These are phyloP conservation scores for Papilio aristodemus DNA, from an alignment of 1,140 invertebrate species.

Conservation along the genomic window DNA sequence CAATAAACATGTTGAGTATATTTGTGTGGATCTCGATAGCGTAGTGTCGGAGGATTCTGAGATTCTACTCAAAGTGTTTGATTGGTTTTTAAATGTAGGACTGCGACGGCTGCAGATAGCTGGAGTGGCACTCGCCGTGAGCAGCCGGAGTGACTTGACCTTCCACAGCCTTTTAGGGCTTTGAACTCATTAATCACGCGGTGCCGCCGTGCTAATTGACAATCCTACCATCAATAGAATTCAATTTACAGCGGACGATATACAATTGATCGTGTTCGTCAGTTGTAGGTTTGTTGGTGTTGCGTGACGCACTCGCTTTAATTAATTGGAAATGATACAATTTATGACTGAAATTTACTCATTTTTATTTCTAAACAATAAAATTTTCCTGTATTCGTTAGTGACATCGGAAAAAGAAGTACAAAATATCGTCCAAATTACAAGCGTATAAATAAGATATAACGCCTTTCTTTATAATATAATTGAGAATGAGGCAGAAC, in stretches of 20 bases:
- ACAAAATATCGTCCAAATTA: too few relatives aligned
- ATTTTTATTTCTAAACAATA: too few relatives aligned
- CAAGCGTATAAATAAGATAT: too few relatives aligned
- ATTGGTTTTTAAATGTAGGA: constrained; percentile 21
- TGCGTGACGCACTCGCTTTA: constrained; percentile 9
- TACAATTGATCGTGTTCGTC: constrained; percentile 1
- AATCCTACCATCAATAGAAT: constrained; percentile 6
- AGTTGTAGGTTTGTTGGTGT: neutral
- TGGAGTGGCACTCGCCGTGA: constrained; percentile 20
- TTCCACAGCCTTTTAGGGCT: constrained; percentile 32
- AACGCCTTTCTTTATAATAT: too few relatives aligned
- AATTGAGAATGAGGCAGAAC: too few relatives aligned
- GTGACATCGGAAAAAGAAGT: too few relatives aligned
- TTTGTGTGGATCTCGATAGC: neutral
- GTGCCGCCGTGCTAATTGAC: constrained; percentile 11
- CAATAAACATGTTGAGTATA: neutral
- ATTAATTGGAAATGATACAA: neutral
- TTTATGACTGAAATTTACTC: too few relatives aligned
- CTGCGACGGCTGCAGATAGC: constrained; percentile 11
- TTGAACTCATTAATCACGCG: constrained; percentile 33
- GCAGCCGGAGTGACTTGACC: constrained; percentile 16
- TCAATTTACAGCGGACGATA: constrained; percentile 11
- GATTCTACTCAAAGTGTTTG: constrained; percentile 15
- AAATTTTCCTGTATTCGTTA: too few relatives aligned
- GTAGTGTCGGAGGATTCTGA: neutral